phyloP scores from a whole-genome alignment of 2,888 invertebrate genomes.

The Hirtodrosophila histrioides region DNA sequence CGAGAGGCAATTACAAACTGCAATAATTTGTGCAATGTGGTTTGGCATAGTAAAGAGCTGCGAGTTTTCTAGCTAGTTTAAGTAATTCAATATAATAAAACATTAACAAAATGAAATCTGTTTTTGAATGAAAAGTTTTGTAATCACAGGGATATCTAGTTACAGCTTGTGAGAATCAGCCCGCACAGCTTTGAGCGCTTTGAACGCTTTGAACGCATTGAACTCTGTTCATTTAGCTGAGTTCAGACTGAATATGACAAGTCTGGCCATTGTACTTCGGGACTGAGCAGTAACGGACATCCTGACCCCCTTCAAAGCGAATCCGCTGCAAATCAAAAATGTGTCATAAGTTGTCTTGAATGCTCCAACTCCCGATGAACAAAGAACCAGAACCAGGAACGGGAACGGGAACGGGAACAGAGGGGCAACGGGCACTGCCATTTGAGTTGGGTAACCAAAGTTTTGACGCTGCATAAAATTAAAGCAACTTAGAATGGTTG shows the following conservation, averaged over 20 bases:
- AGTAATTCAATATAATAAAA: no score
- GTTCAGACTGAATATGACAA: constrained; percentile 16
- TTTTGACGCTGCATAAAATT: constrained; percentile 64
- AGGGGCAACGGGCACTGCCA: constrained; percentile 1
- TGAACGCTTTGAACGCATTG: neutral
- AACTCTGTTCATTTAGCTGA: neutral
- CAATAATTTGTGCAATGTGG: no score
- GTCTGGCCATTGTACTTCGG: constrained; percentile 26
- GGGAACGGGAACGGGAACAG: neutral
- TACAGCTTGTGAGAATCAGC: neutral
- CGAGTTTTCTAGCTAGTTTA: no score
- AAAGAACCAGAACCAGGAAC: constrained; percentile 4
- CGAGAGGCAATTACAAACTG: no score
- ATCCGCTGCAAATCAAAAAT: constrained; percentile 22
- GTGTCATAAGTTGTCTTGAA: constrained; percentile 26
- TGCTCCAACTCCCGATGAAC: constrained; percentile 13
- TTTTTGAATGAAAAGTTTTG: no score
- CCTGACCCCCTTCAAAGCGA: constrained; percentile 29
- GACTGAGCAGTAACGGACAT: constrained; percentile 41
- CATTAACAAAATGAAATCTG: no score
- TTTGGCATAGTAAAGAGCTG: no score
- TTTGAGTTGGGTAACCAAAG: constrained; percentile 47
- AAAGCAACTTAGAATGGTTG: constrained; percentile 15
- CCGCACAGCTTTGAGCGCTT: neutral
- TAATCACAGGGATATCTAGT: no score